Evolutionary conservation across 64 coral and sea anemone genomes (phyloP), one percentile per base, ranked within the genome.

Genomic region (Trachythela sp.): DNA sequence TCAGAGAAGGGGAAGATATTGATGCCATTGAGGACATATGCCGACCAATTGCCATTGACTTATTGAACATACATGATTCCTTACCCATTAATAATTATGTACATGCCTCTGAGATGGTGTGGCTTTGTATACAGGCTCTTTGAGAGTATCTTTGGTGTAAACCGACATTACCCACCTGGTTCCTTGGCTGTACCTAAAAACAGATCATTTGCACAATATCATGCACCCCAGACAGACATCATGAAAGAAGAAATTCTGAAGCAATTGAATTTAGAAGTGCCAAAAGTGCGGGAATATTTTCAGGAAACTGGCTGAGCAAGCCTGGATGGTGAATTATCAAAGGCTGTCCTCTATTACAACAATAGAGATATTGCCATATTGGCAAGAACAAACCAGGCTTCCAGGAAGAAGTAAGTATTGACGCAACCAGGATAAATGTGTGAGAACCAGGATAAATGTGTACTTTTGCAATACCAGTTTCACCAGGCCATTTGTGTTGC

Each of bases 101-200:
- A 87, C 37, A 40, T 92, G 31, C 77, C 91, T 15, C 67, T 92
- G 29, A 89, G 45, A 70, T 92, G 58, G 54, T 92, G 87, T 89
- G 91, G 51, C 9, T 92, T 86, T 89, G 91, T 87, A n/a, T 92
- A 64, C 85, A 89, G 84, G 84, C 49, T 67, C 31, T 92, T 92
- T 89, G 75, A 84, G 70, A 77, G 48, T 31, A 13, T 84, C 18
- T 30, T 89, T 43, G 77, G 77, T 38, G 54, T 42, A 40, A 31
- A 75, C 10, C 83, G 71, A 51, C 89, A 92, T 48, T 89, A 89
- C 32, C 91, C 91, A 54, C 11, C 22, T 36, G 52, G 32, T 68
- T 75, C 32, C 7, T 9, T 2, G 31, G 18, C 15, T 22, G 11
- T 87, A 39, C 85, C 70, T 27, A 70, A 92, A 54, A 92, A 92